Percentiles rank a stretch among this genome's conserved stretches.
These are phyloP conservation scores for Hemicentrotus pulcherrimus DNA, from an alignment of 35 echinoderm and acorn worm genomes.

Conservation along the genomic window DNA sequence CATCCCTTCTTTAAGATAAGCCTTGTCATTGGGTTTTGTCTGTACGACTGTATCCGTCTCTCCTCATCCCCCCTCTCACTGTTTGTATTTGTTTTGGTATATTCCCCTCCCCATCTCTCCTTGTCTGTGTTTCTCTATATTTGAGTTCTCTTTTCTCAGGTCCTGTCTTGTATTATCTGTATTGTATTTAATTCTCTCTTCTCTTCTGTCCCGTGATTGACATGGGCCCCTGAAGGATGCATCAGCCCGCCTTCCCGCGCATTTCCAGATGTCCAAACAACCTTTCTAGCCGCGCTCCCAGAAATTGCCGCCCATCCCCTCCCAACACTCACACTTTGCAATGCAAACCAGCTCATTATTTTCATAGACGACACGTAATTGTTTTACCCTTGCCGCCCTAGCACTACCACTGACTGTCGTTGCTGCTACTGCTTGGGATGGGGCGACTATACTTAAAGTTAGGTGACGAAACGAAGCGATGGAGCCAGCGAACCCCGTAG, in stretches of 20 bases:
- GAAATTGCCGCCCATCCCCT: conserved; percentile 17
- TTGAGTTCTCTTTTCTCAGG: neutral
- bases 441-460: conserved; percentile 15
- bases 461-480: conserved; percentile 2
- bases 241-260: neutral
- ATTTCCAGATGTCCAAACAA: conserved; percentile 51
- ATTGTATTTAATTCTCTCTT: neutral
- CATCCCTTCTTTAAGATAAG: too few species aligned
- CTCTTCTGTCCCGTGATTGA: conserved; percentile 17
- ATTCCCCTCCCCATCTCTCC: neutral
- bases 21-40: neutral
- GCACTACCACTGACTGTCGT: neutral
- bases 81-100: neutral
- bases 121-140: neutral
- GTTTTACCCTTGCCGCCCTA: conserved; percentile 43
- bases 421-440: conserved; percentile 2
- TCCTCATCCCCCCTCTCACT: neutral
- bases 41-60: neutral
- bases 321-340: conserved; percentile 22
- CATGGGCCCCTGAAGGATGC: conserved; percentile 5
- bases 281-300: neutral
- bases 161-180: neutral
- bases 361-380: conserved; percentile 49
- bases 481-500: conserved; percentile 27
- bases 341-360: conserved; percentile 55